Conservation (phyloP, 2,888 invertebrate genomes). For the Molorchus minor region DNA sequence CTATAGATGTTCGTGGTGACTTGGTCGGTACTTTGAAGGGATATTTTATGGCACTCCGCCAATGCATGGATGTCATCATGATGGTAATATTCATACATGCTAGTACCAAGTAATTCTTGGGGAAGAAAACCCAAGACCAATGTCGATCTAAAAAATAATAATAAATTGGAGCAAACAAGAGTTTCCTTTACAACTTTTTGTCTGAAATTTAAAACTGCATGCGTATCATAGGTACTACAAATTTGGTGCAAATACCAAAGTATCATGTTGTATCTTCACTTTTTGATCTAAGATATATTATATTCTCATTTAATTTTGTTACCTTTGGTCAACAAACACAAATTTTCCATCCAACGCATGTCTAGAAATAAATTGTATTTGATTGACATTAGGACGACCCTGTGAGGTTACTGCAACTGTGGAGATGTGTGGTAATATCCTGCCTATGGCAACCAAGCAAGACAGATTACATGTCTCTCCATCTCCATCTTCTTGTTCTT, state of each 20-base stretch:
- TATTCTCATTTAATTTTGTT: too few species aligned
- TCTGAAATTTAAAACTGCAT: too few species aligned
- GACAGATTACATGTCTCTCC: constrained; percentile 76
- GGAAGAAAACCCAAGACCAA: constrained; percentile 89
- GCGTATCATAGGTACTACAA: background rate
- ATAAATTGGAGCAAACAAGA: background rate
- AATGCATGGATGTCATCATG: constrained; percentile 81
- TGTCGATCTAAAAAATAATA: constrained; percentile 75
- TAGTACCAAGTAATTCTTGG: constrained; percentile 91
- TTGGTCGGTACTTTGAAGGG: constrained; percentile 71
- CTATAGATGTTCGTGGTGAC: constrained; percentile 78
- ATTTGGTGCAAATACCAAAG: too few species aligned
- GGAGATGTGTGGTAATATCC: constrained; percentile 72
- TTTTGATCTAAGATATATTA: too few species aligned
- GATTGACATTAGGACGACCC: constrained; percentile 65
- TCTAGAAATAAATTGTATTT: constrained; percentile 82
- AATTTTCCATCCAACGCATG: constrained; percentile 93
- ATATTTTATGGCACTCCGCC: constrained; percentile 85
- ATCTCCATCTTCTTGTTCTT: constrained; percentile 72
- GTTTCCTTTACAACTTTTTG: background rate
- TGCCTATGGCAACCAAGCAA: constrained; percentile 89
- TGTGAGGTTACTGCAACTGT: constrained; percentile 59
- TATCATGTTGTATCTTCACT: too few species aligned
- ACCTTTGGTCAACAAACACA: constrained; percentile 92
- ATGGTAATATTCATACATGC: constrained; percentile 92